Conservation (phyloP, 2,888 invertebrate genomes). For the Amitus sp. region DNA sequence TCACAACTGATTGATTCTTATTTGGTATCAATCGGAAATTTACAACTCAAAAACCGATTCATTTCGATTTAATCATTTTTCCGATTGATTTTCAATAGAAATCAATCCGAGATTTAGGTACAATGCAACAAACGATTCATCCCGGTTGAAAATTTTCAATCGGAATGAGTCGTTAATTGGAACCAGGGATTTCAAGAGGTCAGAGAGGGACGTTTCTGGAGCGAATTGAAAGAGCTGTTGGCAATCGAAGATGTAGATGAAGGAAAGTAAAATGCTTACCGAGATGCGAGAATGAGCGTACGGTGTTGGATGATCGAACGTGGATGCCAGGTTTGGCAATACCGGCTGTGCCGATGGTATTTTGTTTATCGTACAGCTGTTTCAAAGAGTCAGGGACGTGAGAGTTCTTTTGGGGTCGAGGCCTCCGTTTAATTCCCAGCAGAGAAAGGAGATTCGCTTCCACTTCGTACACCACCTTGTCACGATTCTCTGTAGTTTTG, state of each 20-base stretch:
- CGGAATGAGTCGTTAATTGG: too few relatives aligned
- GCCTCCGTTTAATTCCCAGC: constrained; percentile 71
- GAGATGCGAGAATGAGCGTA: constrained; percentile 84
- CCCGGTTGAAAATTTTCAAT: too few relatives aligned
- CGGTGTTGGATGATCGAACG: constrained; percentile 84
- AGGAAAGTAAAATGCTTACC: constrained; percentile 68
- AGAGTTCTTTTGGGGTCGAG: constrained; percentile 63
- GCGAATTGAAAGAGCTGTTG: too few relatives aligned
- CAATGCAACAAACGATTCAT: too few relatives aligned
- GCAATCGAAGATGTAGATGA: not conserved
- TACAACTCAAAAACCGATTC: too few relatives aligned
- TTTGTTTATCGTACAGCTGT: constrained; percentile 79
- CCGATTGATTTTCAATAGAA: too few relatives aligned
- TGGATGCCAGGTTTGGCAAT: constrained; percentile 76
- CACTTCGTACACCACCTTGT: constrained; percentile 66
- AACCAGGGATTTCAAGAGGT: too few relatives aligned
- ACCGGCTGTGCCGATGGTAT: constrained; percentile 73
- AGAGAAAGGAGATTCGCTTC: constrained; percentile 73
- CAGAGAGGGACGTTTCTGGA: too few relatives aligned
- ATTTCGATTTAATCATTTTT: too few relatives aligned
- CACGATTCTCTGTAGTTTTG: constrained; percentile 47
- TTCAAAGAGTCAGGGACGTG: constrained; percentile 83
- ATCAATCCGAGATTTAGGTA: too few relatives aligned
- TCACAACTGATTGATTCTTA: too few relatives aligned
- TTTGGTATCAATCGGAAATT: too few relatives aligned